phyloP scores from a whole-genome alignment of 2,113 vertebrate species.

The Macrotis lagotis region DNA sequence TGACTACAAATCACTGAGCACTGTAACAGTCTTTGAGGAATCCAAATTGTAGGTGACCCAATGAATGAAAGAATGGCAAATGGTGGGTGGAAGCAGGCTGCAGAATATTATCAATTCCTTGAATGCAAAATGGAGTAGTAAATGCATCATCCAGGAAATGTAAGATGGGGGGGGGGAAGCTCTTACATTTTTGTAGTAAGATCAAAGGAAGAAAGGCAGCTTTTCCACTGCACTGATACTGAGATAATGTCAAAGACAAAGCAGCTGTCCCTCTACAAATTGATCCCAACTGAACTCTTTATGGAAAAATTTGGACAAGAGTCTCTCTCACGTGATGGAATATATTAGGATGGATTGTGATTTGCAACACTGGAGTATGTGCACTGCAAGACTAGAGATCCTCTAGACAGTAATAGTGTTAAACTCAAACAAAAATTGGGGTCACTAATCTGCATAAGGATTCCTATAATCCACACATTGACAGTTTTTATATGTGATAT shows the following conservation, averaged over 20 bases:
- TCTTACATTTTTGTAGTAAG: background rate
- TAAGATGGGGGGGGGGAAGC: background rate
- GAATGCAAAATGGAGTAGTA: background rate
- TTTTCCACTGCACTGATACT: background rate
- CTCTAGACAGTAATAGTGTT: background rate
- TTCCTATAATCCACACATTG: background rate
- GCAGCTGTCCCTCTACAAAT: background rate
- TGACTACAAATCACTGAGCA: background rate
- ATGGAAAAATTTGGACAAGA: background rate
- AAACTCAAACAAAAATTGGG: background rate
- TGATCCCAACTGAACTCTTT: background rate
- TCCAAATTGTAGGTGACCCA: background rate
- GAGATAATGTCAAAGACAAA: background rate
- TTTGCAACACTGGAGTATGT: background rate
- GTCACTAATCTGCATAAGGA: background rate
- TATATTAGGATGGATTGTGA: background rate
- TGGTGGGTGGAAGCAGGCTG: background rate
- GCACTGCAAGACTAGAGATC: background rate
- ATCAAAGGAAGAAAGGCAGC: background rate
- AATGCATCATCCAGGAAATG: background rate
- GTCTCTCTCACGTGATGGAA: background rate
- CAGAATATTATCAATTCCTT: background rate
- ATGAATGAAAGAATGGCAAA: background rate
- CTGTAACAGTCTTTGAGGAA: background rate
- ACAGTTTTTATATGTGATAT: background rate